phyloP scores from a whole-genome alignment of 2,888 invertebrate genomes.

The Drosophila nigricruria region DNA sequence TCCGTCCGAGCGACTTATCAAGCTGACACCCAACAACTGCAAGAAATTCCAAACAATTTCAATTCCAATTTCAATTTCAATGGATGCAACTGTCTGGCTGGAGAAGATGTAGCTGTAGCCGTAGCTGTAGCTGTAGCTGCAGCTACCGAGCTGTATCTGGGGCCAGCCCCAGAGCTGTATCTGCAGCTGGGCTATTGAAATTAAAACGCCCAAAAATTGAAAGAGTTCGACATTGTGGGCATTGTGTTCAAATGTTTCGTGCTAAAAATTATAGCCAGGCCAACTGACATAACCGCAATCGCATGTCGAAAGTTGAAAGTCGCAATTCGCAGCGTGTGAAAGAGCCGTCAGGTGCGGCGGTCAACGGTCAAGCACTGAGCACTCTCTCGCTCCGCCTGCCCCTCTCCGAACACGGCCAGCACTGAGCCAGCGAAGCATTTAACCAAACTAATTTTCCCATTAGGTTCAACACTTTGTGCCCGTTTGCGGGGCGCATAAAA shows the following conservation, averaged over 20 bases:
- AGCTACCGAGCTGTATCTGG: neutral
- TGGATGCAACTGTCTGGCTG: constrained; percentile 39
- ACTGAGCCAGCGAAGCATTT: constrained; percentile 68
- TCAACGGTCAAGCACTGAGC: constrained; percentile 36
- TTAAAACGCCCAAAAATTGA: constrained; percentile 62
- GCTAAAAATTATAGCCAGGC: constrained; percentile 69
- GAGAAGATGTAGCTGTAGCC: constrained; percentile 1
- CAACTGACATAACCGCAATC: constrained; percentile 76
- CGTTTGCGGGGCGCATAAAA: constrained; percentile 50
- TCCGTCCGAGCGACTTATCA: constrained; percentile 76
- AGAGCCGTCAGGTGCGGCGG: constrained; percentile 69
- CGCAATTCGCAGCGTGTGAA: constrained; percentile 63
- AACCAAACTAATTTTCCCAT: constrained; percentile 78
- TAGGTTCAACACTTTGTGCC: constrained; percentile 71
- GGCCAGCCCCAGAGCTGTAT: too few relatives aligned
- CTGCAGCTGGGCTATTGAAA: constrained; percentile 26
- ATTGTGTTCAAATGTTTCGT: constrained; percentile 54
- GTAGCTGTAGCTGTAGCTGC: neutral
- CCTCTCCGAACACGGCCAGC: constrained; percentile 31
- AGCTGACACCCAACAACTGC: constrained; percentile 85
- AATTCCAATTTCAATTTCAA: constrained; percentile 68
- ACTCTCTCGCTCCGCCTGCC: neutral
- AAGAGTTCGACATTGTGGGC: constrained; percentile 38
- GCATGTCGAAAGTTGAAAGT: constrained; percentile 21
- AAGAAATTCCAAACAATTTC: constrained; percentile 82